These are phyloP conservation scores for Enteromius anoplus DNA, from an alignment of 2,797 vertebrate genomes.

Conservation along the genomic window DNA sequence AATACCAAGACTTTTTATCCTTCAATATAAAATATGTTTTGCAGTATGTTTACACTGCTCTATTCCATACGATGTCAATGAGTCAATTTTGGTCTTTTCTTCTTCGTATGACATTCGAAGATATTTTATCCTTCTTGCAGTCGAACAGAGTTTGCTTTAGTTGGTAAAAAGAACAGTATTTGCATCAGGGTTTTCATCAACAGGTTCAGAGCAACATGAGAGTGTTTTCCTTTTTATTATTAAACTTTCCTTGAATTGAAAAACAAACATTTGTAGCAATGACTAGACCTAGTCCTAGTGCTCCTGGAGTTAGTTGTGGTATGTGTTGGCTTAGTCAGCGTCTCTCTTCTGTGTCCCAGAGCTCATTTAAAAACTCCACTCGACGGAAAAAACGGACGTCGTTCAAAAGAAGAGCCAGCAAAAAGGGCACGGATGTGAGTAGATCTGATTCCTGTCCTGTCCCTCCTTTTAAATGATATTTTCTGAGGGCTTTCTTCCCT, in stretches of 20 bases:
- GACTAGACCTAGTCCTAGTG: background rate
- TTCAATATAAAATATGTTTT: background rate
- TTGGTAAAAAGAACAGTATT: constrained; percentile 27
- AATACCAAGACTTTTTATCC: background rate
- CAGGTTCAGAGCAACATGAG: background rate
- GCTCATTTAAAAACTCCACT: constrained; percentile 93
- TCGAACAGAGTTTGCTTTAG: background rate
- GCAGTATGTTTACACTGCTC: background rate
- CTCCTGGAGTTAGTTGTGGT: constrained; percentile 47
- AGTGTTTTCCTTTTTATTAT: background rate
- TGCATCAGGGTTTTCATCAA: background rate
- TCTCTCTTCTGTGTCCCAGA: constrained; percentile 77
- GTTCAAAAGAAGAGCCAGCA: constrained; percentile 97
- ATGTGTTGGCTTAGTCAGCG: constrained; percentile 50
- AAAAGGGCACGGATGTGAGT: constrained; percentile 94
- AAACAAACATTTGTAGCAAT: constrained; percentile 18
- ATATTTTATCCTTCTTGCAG: background rate
- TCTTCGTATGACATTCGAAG: background rate
- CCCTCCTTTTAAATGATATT: constrained; percentile 16
- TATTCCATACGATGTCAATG: background rate
- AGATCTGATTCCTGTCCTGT: constrained; percentile 40
- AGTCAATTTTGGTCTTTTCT: background rate
- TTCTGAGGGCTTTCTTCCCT: constrained; percentile 56
- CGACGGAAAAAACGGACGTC: constrained; percentile 97
- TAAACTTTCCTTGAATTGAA: background rate